Evolutionary conservation across 2,797 vertebrate genomes (phyloP).

Genomic region (Poeciliopsis presidionis): DNA sequence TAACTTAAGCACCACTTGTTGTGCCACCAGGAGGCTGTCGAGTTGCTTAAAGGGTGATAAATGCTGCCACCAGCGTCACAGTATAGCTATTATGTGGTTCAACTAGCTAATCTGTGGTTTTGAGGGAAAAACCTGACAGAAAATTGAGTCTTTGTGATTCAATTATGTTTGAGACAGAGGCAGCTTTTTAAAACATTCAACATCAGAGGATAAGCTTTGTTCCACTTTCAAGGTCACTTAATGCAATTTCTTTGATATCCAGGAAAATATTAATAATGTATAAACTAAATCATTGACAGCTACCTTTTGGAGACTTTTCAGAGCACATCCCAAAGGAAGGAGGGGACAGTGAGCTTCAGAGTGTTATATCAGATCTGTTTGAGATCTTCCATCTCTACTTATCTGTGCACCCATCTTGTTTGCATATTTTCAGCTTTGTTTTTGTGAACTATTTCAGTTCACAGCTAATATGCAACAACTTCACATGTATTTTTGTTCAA

Average conservation of each 20-base stretch:
- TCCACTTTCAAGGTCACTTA: not conserved
- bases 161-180: conserved; percentile 13
- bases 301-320: not conserved
- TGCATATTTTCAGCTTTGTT: not conserved
- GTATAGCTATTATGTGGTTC: conserved; percentile 18
- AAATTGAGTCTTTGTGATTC: conserved; percentile 6
- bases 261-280: not conserved
- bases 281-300: not conserved
- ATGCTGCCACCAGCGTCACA: conserved; percentile 36
- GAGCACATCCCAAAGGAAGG: not conserved
- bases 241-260: not conserved
- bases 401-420: not conserved
- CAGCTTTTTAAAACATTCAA: not conserved
- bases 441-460: not conserved
- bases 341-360: not conserved
- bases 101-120: conserved; percentile 15
- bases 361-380: not conserved
- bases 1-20: conserved; percentile 39
- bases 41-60: conserved; percentile 32
- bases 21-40: conserved; percentile 37
- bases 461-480: not conserved
- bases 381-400: not conserved
- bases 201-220: not conserved
- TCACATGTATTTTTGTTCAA: no score
- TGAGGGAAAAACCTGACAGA: conserved; percentile 1